Evolutionary conservation across 2,888 invertebrate genomes (phyloP).

Genomic region (Busseola fusca): DNA sequence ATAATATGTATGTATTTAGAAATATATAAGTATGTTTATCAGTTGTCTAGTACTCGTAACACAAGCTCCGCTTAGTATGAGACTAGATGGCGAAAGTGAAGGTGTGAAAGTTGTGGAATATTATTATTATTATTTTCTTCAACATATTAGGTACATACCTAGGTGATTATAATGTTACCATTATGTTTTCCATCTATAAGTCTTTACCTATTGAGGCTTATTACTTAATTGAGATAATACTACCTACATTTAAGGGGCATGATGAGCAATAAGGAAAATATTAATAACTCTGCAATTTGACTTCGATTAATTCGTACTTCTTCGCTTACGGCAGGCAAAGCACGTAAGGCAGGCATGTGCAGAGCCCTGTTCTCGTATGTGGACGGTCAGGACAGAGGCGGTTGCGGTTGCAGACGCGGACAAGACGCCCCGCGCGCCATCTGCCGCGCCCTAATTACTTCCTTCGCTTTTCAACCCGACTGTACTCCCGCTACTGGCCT

Average conservation of each 20-base stretch:
- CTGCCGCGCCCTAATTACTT: conserved; percentile 84
- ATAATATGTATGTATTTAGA: too few relatives aligned
- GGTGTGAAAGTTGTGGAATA: too few relatives aligned
- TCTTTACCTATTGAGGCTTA: not conserved
- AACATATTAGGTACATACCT: not conserved
- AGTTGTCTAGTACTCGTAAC: too few relatives aligned
- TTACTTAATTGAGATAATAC: conserved; percentile 15
- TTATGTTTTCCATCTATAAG: not conserved
- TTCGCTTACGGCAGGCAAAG: conserved; percentile 34
- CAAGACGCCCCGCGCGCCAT: conserved; percentile 77
- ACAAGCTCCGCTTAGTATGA: too few relatives aligned
- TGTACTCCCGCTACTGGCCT: conserved; percentile 69
- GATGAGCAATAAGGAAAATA: conserved; percentile 1
- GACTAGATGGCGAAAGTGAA: too few relatives aligned
- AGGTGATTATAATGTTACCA: not conserved
- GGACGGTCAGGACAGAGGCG: conserved; percentile 35
- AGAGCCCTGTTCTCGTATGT: conserved; percentile 19
- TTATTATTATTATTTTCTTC: too few relatives aligned
- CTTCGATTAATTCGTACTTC: conserved; percentile 34
- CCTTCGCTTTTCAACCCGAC: conserved; percentile 81
- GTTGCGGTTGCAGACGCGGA: conserved; percentile 64
- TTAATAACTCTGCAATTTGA: conserved; percentile 17
- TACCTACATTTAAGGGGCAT: not conserved
- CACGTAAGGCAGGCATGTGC: conserved; percentile 51
- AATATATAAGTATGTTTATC: too few relatives aligned